Conservation (phyloP, 2,888 invertebrate genomes). For the Anarsia innoxiella region DNA sequence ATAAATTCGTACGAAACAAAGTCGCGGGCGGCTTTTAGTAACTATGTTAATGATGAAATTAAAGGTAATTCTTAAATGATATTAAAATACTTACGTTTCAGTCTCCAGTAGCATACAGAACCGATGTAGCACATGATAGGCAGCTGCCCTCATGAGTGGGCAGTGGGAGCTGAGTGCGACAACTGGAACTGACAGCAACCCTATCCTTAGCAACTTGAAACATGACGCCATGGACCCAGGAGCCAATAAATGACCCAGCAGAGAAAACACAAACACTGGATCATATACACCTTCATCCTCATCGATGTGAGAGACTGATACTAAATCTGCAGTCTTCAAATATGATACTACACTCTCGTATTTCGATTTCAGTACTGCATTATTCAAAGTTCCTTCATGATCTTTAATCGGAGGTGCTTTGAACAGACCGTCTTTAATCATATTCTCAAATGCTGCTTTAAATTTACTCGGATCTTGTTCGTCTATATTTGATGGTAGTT, state of each 20-base stretch:
- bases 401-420: constrained; percentile 33
- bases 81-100: constrained; percentile 74
- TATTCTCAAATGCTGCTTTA: constrained; percentile 29
- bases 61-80: no score
- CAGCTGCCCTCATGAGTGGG: constrained; percentile 79
- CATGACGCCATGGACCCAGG: constrained; percentile 84
- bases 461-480: constrained; percentile 16
- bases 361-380: constrained; percentile 32
- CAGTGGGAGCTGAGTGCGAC: constrained; percentile 82
- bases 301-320: constrained; percentile 34
- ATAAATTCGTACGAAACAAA: no score
- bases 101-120: constrained; percentile 85
- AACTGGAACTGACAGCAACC: constrained; percentile 81
- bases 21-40: no score
- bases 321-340: constrained; percentile 31
- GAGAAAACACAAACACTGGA: constrained; percentile 86
- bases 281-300: constrained; percentile 79
- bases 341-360: constrained; percentile 28
- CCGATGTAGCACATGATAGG: constrained; percentile 82
- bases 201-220: constrained; percentile 80
- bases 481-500: constrained; percentile 31
- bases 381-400: constrained; percentile 31
- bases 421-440: constrained; percentile 32
- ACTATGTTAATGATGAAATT: no score
- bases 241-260: constrained; percentile 83